Base-by-base conservation (phyloP, 64 coral and sea anemone species). In the Montipora cactus region DNA sequence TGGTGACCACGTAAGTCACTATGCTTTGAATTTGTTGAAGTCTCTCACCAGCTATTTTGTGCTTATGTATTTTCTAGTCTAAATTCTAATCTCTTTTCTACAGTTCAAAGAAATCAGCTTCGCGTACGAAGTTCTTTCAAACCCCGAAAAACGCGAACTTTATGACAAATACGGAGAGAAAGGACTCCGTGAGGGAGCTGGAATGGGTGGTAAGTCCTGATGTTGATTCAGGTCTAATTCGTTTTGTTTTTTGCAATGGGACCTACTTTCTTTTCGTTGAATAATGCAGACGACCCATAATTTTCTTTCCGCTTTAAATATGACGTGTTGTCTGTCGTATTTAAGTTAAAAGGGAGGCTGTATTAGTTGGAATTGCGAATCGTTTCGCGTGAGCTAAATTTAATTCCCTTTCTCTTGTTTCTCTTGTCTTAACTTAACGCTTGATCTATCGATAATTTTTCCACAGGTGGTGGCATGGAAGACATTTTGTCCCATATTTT, bases 21-120 rank as follows among this genome's bases (percentile, higher is more conserved):
- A 89, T 50, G 11, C 88, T 91, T 20, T 49, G 28, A 5, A 45
- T 52, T 79, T 46, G 16, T 71, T 64, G 52, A 58, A 57, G 6
- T 57, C 75, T 49, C 46, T 79, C 13, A 71, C 1, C 62, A n/a
- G 15, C 15, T 78, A 14, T 49, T 78, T 11, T 6, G 12, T 66
- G 16, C 12, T 77, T 52, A 88, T 58, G 1, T 5, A 21, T 47
- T 5, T 52, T 19, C 5, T 71, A 2, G 14, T 44, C 46, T 51
- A 70, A 93, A 77, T 6, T 8, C 74, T 45, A 53, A 2, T 23
- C 2, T 80, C 75, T 84, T 51, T 2, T 89, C 78, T 79, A 25
- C 74, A 99, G 98, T 99, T 99, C 62, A 99, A 99, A 78, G 98
- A 99, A 79, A 99, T 99, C 74, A 99, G 92, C 68, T 99, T 99